Base-by-base conservation (phyloP, 1,140 invertebrate species). In the Heliconius nattereri region DNA sequence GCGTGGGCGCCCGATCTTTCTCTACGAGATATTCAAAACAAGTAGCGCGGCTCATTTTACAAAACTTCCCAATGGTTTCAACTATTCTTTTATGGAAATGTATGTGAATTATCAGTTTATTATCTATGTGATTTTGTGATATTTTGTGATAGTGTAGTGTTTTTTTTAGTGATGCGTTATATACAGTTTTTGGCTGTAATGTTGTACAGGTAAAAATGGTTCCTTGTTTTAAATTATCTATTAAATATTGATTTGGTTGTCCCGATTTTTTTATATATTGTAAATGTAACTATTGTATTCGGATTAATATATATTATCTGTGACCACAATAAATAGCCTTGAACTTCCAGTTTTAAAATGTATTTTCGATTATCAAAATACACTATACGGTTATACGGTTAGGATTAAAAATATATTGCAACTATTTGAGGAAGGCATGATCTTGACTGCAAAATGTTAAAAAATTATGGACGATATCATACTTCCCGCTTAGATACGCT, bases 1-100 rank as follows among this genome's bases (percentile, higher is more conserved):
- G 91, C 90, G 91, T 93, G 87, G 91, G 91, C 90, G 91, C 85
- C 73, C 81, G 85, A 86, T 91, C 89, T 91, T 90, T 91, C 88
- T 89, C 84, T 87, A 87, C 83, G 78, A 85, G 86, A 85, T 87
- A 83, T 83, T 91, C 90, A 92, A 92, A 92, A 92, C 89, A 91
- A 85, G 87, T 84, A 85, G 83, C 83, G 79, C 85, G 73, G 71
- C 81, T 87, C 89, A 84, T 79, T 88, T 90, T 90, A 87, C 89
- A 89, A 81, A 37, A 81, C 66, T 81, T 76, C 81, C 79, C 71
- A 45, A 82, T 85, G 83, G 76, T 75, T 66, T 81, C 79, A 84
- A 85, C 73, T 73, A 82, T 84, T 83, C 76, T 83, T 71, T 75
- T 11, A 40, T 77, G 80, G 78, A 78, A 78, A 85, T 79, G n/a